phyloP scores from a whole-genome alignment of 2,888 invertebrate genomes.

The Xylota sylvarum region DNA sequence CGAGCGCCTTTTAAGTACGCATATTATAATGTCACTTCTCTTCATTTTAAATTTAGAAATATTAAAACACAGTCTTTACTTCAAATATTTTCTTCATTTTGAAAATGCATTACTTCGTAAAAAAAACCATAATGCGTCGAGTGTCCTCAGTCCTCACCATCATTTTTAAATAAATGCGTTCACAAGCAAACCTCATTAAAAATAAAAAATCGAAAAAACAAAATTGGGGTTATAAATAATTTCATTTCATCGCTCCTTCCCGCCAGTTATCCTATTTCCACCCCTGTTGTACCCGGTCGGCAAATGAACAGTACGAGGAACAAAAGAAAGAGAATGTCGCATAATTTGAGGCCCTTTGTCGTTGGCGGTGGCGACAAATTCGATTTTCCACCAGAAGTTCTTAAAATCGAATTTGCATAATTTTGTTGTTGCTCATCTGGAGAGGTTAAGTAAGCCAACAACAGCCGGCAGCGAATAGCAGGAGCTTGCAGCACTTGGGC shows the following conservation, averaged over 20 bases:
- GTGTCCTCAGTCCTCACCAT: background rate
- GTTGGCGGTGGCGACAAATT: slow-evolving; percentile 69
- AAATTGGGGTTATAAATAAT: slow-evolving; percentile 72
- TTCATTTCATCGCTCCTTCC: slow-evolving; percentile 42
- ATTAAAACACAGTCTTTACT: no score
- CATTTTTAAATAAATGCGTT: background rate
- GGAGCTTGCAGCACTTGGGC: slow-evolving; percentile 54
- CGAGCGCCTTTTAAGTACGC: no score
- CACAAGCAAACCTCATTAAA: slow-evolving; percentile 41
- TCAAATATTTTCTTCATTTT: background rate
- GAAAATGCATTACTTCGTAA: background rate
- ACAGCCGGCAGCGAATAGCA: slow-evolving; percentile 62
- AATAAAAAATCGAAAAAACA: slow-evolving; percentile 38
- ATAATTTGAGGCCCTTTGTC: slow-evolving; percentile 69
- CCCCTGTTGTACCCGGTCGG: slow-evolving; percentile 34
- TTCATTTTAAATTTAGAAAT: no score
- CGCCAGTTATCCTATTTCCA: slow-evolving; percentile 29
- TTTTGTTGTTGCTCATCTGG: slow-evolving; percentile 75
- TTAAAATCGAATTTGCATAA: slow-evolving; percentile 76
- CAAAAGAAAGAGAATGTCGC: slow-evolving; percentile 50
- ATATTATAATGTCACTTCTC: no score
- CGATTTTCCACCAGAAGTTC: slow-evolving; percentile 76
- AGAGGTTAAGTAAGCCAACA: slow-evolving; percentile 77
- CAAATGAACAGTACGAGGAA: slow-evolving; percentile 66
- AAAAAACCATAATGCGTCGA: background rate